A percentile compares a stretch with the other conserved stretches of the same genome.
Conservation (phyloP, 2,888 invertebrate genomes). For the Oscheius myriophilus region DNA sequence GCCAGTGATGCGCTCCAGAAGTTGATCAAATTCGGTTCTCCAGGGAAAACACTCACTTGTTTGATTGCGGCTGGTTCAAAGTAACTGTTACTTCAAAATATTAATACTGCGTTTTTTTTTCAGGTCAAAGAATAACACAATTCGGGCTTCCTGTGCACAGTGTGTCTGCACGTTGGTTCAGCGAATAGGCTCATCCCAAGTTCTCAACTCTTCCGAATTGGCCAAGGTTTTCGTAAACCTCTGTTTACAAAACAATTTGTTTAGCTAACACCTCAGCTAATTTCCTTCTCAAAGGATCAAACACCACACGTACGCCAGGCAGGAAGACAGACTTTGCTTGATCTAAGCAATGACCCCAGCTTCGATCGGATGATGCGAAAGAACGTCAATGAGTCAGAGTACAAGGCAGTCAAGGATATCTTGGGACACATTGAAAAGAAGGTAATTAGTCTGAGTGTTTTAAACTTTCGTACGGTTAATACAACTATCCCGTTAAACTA, state of each 20-base stretch:
- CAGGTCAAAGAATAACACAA: constrained; percentile 86
- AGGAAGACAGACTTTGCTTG: constrained; percentile 45
- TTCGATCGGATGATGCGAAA: constrained; percentile 51
- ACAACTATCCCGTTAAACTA: too few relatives aligned
- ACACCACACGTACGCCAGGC: constrained; percentile 48
- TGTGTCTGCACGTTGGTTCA: constrained; percentile 78
- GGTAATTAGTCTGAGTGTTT: too few relatives aligned
- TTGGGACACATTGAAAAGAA: constrained; percentile 47
- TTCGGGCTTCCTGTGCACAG: constrained; percentile 83
- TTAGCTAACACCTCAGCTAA: constrained; percentile 39
- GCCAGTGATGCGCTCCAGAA: constrained; percentile 84
- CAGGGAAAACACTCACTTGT: constrained; percentile 73
- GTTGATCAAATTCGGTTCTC: constrained; percentile 83
- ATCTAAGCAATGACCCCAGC: constrained; percentile 47
- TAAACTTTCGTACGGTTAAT: too few relatives aligned
- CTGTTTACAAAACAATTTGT: background rate
- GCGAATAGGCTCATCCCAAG: constrained; percentile 81
- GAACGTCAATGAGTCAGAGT: constrained; percentile 42
- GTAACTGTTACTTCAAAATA: constrained; percentile 41
- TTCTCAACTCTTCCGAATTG: constrained; percentile 39
- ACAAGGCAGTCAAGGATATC: constrained; percentile 42
- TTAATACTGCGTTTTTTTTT: background rate
- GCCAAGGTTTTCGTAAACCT: constrained; percentile 6
- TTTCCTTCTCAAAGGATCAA: constrained; percentile 47
- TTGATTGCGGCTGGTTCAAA: constrained; percentile 71